Evolutionary conservation across 2,797 vertebrate genomes (phyloP).

Genomic region (Leptodactylus fallax): DNA sequence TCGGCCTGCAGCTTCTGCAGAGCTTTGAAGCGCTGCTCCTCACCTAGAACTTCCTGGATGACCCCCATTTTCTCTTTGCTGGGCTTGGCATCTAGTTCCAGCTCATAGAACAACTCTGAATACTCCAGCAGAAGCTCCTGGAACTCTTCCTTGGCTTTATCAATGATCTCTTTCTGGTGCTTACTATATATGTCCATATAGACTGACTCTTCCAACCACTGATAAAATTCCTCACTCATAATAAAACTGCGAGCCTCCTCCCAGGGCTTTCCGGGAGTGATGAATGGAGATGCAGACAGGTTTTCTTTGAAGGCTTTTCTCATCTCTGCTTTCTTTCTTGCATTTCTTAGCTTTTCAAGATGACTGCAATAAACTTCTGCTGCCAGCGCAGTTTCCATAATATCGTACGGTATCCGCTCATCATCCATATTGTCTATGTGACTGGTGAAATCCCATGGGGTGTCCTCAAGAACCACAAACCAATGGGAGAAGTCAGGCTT

Average conservation of each 20-base stretch:
- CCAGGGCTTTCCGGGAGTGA: slow-evolving; percentile 96
- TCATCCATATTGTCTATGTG: slow-evolving; percentile 89
- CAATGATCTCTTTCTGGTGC: slow-evolving; percentile 95
- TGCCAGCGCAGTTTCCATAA: slow-evolving; percentile 86
- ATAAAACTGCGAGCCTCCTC: slow-evolving; percentile 97
- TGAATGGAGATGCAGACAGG: slow-evolving; percentile 88
- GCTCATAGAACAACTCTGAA: slow-evolving; percentile 96
- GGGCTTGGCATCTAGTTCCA: slow-evolving; percentile 96
- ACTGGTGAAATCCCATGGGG: slow-evolving; percentile 90
- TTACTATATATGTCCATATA: slow-evolving; percentile 94
- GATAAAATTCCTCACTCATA: slow-evolving; percentile 95
- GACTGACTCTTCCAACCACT: slow-evolving; percentile 90
- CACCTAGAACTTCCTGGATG: slow-evolving; percentile 93
- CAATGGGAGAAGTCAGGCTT: slow-evolving; percentile 91
- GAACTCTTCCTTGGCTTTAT: slow-evolving; percentile 95
- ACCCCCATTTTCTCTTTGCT: slow-evolving; percentile 99
- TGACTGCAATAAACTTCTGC: slow-evolving; percentile 86
- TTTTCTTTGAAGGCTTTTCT: slow-evolving; percentile 90
- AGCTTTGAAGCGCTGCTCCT: slow-evolving; percentile 94
- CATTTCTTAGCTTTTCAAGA: slow-evolving; percentile 86
- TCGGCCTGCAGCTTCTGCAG: slow-evolving; percentile 96
- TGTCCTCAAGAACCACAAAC: slow-evolving; percentile 95
- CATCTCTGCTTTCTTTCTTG: slow-evolving; percentile 89
- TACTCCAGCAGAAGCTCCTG: slow-evolving; percentile 96
- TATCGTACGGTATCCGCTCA: slow-evolving; percentile 92